phyloP scores from a whole-genome alignment of 2,888 invertebrate genomes.

The Drosophila niveifrons region DNA sequence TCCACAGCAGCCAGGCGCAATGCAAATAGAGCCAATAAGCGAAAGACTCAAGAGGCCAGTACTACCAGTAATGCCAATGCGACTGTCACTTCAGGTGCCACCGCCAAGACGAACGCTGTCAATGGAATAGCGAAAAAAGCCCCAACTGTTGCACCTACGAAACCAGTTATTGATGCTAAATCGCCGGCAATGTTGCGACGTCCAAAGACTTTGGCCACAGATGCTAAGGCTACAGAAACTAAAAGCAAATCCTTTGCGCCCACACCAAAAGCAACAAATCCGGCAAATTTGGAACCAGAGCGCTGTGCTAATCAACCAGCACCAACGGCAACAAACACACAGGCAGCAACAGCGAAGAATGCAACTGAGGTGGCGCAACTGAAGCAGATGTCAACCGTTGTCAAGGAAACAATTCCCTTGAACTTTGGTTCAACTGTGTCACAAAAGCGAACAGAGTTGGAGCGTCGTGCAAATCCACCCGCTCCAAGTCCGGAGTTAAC shows the following conservation, averaged over 20 bases:
- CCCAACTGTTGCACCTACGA: neutral
- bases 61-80: neutral
- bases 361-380: too few species aligned
- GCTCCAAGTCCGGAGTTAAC: neutral
- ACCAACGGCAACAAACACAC: too few species aligned
- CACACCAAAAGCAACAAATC: too few species aligned
- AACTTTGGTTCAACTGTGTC: too few species aligned
- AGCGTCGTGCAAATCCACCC: neutral
- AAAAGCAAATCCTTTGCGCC: neutral
- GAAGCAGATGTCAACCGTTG: too few species aligned
- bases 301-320: too few species aligned
- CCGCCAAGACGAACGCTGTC: neutral
- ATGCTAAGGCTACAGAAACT: neutral
- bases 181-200: neutral
- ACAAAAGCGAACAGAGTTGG: neutral
- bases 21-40: neutral
- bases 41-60: neutral
- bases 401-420: too few species aligned
- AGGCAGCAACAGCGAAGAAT: too few species aligned
- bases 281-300: neutral
- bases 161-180: neutral
- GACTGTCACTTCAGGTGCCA: too few species aligned
- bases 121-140: slow-evolving; percentile 5
- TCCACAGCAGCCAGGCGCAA: neutral
- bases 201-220: neutral